phyloP scores from a whole-genome alignment of 2,888 invertebrate species.

The Philopedon plagiatum region DNA sequence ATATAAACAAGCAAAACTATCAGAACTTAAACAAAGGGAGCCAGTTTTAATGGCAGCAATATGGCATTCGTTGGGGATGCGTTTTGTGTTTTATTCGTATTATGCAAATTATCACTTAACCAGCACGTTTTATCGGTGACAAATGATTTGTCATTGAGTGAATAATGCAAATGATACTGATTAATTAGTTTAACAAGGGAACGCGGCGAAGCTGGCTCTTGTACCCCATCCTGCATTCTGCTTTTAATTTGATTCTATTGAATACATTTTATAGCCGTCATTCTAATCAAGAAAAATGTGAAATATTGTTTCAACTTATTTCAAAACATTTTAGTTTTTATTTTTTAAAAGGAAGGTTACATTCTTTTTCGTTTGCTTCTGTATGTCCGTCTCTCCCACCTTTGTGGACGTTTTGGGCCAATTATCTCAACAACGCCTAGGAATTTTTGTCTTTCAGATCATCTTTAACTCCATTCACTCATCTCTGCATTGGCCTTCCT shows the following conservation, averaged over 20 bases:
- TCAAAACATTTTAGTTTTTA: too few species aligned
- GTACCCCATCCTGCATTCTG: neutral
- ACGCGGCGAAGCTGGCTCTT: neutral
- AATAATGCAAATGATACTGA: constrained; percentile 48
- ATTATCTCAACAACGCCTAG: too few species aligned
- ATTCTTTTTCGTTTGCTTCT: too few species aligned
- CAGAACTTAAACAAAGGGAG: constrained; percentile 47
- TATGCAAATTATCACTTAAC: constrained; percentile 50
- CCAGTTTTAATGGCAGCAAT: constrained; percentile 44
- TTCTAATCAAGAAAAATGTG: too few species aligned
- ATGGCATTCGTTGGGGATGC: constrained; percentile 35
- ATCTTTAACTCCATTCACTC: too few species aligned
- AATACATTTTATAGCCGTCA: too few species aligned
- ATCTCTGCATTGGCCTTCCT: too few species aligned
- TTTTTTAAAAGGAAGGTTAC: too few species aligned
- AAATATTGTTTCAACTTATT: too few species aligned
- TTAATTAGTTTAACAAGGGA: constrained; percentile 34
- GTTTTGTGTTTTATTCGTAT: constrained; percentile 50
- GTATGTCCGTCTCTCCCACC: too few species aligned
- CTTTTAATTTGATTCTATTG: neutral
- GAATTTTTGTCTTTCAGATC: too few species aligned
- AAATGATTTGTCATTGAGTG: constrained; percentile 46
- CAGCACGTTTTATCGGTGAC: constrained; percentile 42
- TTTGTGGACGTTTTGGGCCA: too few species aligned
- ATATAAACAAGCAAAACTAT: constrained; percentile 46